Percentiles rank a stretch among this genome's conserved stretches.
Evolutionary conservation across 2,113 vertebrate species (phyloP).

Genomic region (Meles meles): DNA sequence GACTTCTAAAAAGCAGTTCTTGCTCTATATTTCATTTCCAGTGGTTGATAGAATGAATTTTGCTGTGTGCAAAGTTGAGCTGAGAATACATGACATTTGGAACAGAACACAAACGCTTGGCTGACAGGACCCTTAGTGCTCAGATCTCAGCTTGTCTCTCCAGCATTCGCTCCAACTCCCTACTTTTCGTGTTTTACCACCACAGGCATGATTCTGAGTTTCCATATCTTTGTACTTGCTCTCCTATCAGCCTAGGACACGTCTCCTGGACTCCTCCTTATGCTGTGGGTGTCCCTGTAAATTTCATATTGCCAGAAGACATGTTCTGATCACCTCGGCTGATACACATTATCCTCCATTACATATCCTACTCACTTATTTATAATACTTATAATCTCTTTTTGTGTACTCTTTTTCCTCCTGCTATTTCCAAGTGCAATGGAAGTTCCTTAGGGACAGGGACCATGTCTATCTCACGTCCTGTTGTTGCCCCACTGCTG

Average conservation of each 20-base stretch:
- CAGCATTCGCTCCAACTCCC: too few relatives aligned
- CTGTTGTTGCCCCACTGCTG: not conserved
- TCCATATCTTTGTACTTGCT: not conserved
- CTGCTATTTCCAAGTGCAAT: not conserved
- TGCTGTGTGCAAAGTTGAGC: not conserved
- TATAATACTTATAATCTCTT: not conserved
- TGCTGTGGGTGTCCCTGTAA: not conserved
- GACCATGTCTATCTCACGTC: not conserved
- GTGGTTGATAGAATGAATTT: not conserved
- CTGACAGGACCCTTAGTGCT: accelerated
- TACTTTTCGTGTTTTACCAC: accelerated
- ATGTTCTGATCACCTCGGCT: not conserved
- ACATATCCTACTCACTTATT: not conserved
- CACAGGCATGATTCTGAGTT: not conserved
- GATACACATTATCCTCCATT: not conserved
- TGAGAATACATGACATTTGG: not conserved
- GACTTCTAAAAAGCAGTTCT: not conserved
- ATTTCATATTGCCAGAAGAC: not conserved
- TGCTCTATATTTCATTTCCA: not conserved
- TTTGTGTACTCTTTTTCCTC: not conserved
- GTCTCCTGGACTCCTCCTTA: not conserved
- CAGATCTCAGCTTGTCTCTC: not conserved
- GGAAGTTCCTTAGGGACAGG: not conserved
- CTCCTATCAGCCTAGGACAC: not conserved
- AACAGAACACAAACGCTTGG: not conserved